phyloP scores from a whole-genome alignment of 2,888 invertebrate genomes.

The Cremastobaeus sp. region DNA sequence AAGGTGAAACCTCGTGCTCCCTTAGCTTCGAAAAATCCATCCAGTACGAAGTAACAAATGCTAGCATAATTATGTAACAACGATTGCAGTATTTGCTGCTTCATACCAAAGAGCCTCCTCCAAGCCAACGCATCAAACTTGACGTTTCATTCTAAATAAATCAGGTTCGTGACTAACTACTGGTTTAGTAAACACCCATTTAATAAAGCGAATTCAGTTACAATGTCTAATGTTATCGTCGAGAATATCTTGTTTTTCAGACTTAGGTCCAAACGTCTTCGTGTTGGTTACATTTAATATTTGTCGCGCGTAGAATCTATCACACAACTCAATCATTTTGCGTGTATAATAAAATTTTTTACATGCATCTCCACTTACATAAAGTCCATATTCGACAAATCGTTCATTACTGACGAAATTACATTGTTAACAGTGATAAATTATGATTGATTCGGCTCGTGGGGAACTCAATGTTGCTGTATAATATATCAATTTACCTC shows the following conservation, averaged over 20 bases:
- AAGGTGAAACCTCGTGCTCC: no score
- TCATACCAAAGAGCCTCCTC: no score
- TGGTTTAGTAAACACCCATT: constrained; percentile 77
- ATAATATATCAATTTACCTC: no score
- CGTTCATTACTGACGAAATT: no score
- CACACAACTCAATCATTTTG: constrained; percentile 67
- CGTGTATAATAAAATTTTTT: constrained; percentile 59
- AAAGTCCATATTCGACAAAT: constrained; percentile 23
- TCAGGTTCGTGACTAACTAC: constrained; percentile 43
- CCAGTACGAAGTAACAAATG: no score
- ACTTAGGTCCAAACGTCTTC: constrained; percentile 56
- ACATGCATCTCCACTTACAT: constrained; percentile 41
- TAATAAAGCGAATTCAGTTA: constrained; percentile 78
- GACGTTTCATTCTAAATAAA: constrained; percentile 22
- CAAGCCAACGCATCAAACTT: no score
- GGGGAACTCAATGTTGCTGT: no score
- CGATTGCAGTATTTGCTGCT: no score
- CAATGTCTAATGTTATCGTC: constrained; percentile 69
- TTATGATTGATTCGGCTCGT: no score
- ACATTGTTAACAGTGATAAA: no score
- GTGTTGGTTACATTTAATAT: constrained; percentile 31
- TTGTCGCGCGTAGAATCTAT: constrained; percentile 32
- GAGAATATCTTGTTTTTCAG: constrained; percentile 47
- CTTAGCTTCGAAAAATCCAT: no score
- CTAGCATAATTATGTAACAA: no score